Conservation (phyloP, 2,888 invertebrate species). For the Cristatella mucedo region DNA sequence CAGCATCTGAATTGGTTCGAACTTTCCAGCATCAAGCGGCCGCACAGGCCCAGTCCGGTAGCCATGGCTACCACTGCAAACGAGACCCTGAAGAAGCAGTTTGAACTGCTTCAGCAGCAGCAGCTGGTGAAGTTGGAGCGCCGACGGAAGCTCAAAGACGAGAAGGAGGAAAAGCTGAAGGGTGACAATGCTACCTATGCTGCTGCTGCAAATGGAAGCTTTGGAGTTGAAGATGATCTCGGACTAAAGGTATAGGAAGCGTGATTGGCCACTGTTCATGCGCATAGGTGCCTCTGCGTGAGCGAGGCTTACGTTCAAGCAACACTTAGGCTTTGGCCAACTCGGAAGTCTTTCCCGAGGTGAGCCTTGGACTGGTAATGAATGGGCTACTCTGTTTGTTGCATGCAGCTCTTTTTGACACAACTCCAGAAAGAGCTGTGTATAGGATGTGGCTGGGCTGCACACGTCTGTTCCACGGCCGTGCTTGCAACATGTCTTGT, state of each 20-base stretch:
- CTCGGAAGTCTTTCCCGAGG: too few species aligned
- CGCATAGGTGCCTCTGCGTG: too few species aligned
- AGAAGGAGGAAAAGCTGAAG: conserved; percentile 16
- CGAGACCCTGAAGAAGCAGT: conserved; percentile 22
- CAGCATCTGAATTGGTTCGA: too few species aligned
- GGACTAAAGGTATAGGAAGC: conserved; percentile 21
- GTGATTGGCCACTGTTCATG: background rate
- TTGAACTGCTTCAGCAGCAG: conserved; percentile 28
- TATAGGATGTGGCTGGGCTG: too few species aligned
- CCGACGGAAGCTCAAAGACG: conserved; percentile 19
- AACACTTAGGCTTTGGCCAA: too few species aligned
- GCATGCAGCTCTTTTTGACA: conserved; percentile 14
- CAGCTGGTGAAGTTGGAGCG: conserved; percentile 24
- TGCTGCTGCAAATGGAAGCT: conserved; percentile 12
- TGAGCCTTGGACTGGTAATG: too few species aligned
- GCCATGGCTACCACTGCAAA: conserved; percentile 9
- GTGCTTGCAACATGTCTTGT: too few species aligned
- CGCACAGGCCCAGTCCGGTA: too few species aligned
- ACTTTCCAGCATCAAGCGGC: too few species aligned
- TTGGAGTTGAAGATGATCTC: conserved; percentile 27
- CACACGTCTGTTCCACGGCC: too few species aligned
- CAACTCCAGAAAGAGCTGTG: too few species aligned
- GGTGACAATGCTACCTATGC: conserved; percentile 5
- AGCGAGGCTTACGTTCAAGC: too few species aligned
- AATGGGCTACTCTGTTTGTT: conserved; percentile 8